A percentile compares a stretch with the other conserved stretches of the same genome.
These are phyloP conservation scores for Arctopsyche grandis DNA, from an alignment of 1,140 invertebrate species.

Conservation along the genomic window DNA sequence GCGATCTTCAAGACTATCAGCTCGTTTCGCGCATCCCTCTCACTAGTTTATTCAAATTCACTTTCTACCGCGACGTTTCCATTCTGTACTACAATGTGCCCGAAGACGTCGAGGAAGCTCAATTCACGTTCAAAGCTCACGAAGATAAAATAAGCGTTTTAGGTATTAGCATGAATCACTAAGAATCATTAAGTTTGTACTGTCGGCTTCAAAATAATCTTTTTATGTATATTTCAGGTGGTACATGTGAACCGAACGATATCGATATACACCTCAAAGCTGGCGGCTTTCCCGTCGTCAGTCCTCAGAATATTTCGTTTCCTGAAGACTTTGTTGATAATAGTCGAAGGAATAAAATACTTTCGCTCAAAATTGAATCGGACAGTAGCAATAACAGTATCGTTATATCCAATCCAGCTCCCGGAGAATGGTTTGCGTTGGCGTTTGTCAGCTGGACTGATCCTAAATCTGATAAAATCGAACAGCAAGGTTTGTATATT, in stretches of 20 bases:
- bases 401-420: constrained; percentile 62
- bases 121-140: constrained; percentile 50
- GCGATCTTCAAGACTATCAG: constrained; percentile 39
- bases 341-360: constrained; percentile 32
- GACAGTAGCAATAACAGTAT: constrained; percentile 43
- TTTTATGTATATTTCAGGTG: constrained; percentile 39
- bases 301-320: constrained; percentile 49
- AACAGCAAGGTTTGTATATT: constrained; percentile 73
- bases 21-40: constrained; percentile 45
- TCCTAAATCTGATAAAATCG: constrained; percentile 73
- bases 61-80: constrained; percentile 50
- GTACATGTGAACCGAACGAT: constrained; percentile 49
- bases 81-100: constrained; percentile 52
- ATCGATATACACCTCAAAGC: constrained; percentile 52
- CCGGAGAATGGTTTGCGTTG: constrained; percentile 79
- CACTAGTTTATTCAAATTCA: constrained; percentile 48
- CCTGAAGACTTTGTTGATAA: constrained; percentile 49
- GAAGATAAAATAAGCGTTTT: constrained; percentile 51
- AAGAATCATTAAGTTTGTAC: not conserved
- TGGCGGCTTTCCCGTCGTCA: constrained; percentile 47
- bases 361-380: constrained; percentile 43
- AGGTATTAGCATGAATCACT: constrained; percentile 43
- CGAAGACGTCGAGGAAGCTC: constrained; percentile 46
- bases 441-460: constrained; percentile 75
- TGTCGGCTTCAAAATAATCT: not conserved